Base-by-base conservation (phyloP, 2,113 vertebrate genomes). In the Lasiurus cinereus region DNA sequence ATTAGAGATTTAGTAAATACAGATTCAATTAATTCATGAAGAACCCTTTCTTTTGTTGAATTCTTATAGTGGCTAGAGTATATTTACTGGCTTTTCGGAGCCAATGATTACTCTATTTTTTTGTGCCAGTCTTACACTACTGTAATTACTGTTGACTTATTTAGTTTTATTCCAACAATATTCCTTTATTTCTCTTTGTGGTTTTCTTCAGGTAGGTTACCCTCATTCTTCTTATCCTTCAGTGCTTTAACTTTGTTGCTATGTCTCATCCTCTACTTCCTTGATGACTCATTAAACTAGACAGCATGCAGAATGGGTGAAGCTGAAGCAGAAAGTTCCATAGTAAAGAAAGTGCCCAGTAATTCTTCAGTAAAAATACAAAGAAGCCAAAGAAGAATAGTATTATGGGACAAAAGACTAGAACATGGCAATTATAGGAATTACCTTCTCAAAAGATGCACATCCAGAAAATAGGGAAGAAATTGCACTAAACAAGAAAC, bases 291-390 rank as follows among this genome's bases (percentile, higher is more conserved):
- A 66, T 72, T 56, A 84, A 94, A 93, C 31, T 59, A 88, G 54
- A 21, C 50, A 88, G 43, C 31, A 66, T 7, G 13, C 62, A 89
- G 59, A 5, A 22, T 66, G 43, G 24, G 62, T 83, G 33, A 50
- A 87, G 54, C 29, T 86, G n/a, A 92, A 92, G n/a, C 22, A 83
- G 62, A 80, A 94, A 86, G 69, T 78, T 62, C 8, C 9, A 95
- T 1, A 86, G 4, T 67, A 92, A 92, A 85, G 50, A n/a, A 91
- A 39, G 16, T 86, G 4, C 27, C 43, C 8, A 86, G 19, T 72
- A 92, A 92, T 92, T 94, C 19, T 72, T 64, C 89, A 86, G 33
- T 72, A 29, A 97, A 95, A 74, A 85, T 90, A 67, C 19, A 83
- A 94, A 82, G 22, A 59, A 73, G 64, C 12, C n/a, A 72, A 92